These are phyloP conservation scores for Phasia obesa DNA, from an alignment of 2,888 invertebrate species.

Conservation along the genomic window DNA sequence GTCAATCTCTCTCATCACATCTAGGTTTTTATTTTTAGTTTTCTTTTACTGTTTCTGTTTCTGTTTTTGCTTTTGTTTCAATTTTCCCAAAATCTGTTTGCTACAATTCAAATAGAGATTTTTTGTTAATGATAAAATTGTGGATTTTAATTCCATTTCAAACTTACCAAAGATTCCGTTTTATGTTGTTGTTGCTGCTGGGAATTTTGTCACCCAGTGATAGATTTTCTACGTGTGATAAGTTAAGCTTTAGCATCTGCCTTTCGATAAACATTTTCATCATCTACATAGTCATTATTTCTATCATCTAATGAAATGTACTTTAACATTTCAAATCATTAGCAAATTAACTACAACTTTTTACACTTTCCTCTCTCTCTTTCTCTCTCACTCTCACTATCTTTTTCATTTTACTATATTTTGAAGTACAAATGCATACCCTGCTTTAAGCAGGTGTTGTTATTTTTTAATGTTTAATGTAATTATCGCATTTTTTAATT, in stretches of 20 bases:
- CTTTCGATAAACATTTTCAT: slow-evolving; percentile 55
- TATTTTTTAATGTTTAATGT: slow-evolving; percentile 1
- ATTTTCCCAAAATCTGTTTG: slow-evolving; percentile 61
- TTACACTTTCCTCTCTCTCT: neutral
- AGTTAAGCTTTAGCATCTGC: slow-evolving; percentile 73
- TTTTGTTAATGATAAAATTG: slow-evolving; percentile 61
- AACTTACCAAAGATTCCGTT: slow-evolving; percentile 30
- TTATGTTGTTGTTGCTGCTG: neutral
- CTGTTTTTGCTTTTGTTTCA: slow-evolving; percentile 43
- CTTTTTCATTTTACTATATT: neutral
- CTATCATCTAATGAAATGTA: neutral
- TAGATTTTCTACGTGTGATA: slow-evolving; percentile 56
- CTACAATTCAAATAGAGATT: slow-evolving; percentile 65
- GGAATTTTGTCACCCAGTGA: slow-evolving; percentile 62
- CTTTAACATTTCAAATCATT: slow-evolving; percentile 2
- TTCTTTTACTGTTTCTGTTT: neutral
- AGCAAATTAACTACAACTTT: slow-evolving; percentile 33
- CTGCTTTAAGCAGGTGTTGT: slow-evolving; percentile 52
- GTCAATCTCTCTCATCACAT: slow-evolving; percentile 67
- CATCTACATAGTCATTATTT: slow-evolving; percentile 29
- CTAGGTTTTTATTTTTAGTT: slow-evolving; percentile 29
- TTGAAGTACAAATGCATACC: too few relatives aligned
- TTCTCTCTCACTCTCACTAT: neutral
- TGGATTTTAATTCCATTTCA: slow-evolving; percentile 67
- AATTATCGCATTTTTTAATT: slow-evolving; percentile 28